Conservation (phyloP, 2,888 invertebrate genomes). For the Ornithoptera alexandrae region DNA sequence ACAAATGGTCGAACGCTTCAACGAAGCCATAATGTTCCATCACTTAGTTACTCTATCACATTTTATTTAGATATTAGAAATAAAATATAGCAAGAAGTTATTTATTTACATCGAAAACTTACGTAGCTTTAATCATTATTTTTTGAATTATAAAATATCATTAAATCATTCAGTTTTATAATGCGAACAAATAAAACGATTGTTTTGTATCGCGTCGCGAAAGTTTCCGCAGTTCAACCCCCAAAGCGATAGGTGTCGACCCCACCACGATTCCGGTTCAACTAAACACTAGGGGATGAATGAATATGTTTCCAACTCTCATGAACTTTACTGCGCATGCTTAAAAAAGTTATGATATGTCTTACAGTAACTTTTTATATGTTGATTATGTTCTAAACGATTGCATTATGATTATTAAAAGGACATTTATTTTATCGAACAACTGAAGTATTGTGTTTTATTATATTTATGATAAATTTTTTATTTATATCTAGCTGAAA, state of each 20-base stretch:
- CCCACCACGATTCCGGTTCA: slow-evolving; percentile 40
- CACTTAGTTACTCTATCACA: slow-evolving; percentile 44
- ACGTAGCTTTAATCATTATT: too few relatives aligned
- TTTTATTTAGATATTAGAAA: slow-evolving; percentile 20
- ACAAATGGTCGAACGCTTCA: slow-evolving; percentile 47
- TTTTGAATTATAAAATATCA: too few relatives aligned
- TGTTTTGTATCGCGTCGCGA: slow-evolving; percentile 36
- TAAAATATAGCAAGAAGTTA: background rate
- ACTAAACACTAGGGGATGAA: slow-evolving; percentile 54
- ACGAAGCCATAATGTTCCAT: slow-evolving; percentile 65
- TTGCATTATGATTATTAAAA: slow-evolving; percentile 6
- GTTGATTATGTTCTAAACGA: background rate
- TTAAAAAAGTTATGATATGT: slow-evolving; percentile 44
- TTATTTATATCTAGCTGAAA: too few relatives aligned
- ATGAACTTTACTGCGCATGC: slow-evolving; percentile 56
- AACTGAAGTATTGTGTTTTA: too few relatives aligned
- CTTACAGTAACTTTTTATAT: slow-evolving; percentile 22
- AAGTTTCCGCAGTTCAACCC: slow-evolving; percentile 41
- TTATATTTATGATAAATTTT: too few relatives aligned
- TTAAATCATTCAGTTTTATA: background rate
- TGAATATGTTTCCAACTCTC: slow-evolving; percentile 51
- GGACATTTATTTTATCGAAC: too few relatives aligned
- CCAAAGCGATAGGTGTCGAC: slow-evolving; percentile 42
- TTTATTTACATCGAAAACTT: too few relatives aligned
- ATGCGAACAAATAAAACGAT: background rate